Evolutionary conservation across 2,888 invertebrate species (phyloP), one percentile per base, ranked within the genome.

Genomic region (Dolichomitus sp.): DNA sequence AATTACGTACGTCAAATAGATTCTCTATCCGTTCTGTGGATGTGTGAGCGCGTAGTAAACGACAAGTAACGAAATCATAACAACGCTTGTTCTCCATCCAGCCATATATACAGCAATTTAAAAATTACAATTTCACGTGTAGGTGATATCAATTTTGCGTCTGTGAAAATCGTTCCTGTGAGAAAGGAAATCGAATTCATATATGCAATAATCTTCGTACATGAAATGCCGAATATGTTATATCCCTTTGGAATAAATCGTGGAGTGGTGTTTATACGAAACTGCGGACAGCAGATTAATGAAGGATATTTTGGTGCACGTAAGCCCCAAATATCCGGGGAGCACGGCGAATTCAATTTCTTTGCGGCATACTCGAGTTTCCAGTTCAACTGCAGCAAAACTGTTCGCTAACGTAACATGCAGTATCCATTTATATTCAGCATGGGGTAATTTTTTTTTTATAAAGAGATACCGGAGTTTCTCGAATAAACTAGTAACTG

Each of bases 301-400:
- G 42, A 69, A 69, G 69, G 69, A 19, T 69, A 40, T 40, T 19
- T 50, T 14, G 54, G 17, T n/a, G 27, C 69, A 27, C 69, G 54
- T 19, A 54, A 69, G 54, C 33, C 23, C 4, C 42, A 23, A 69
- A 69, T 54, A 42, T 14, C 69, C 52, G 40, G 7, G 7, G 27
- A 48, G 30, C 23, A 42, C n/a, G n/a, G 23, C 23, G 68, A 37
- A 52, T 19, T 14, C 52, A 54, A 52, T 69, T 37, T 52, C 23
- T 52, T 69, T 69, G 68, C 68, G 52, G 48, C 23, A 69, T 52
- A 37, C 30, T 19, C 52, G 68, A 52, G 52, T 23, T 69, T 52
- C 68, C 12, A 1, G 37, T 37, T 37, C 68, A 12, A 52, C 52
- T 33, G 52, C 30, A 12, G 23, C 48, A 68, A 12, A 30, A 54